phyloP scores from a whole-genome alignment of 1,140 invertebrate species.

The Pissodes strobi region DNA sequence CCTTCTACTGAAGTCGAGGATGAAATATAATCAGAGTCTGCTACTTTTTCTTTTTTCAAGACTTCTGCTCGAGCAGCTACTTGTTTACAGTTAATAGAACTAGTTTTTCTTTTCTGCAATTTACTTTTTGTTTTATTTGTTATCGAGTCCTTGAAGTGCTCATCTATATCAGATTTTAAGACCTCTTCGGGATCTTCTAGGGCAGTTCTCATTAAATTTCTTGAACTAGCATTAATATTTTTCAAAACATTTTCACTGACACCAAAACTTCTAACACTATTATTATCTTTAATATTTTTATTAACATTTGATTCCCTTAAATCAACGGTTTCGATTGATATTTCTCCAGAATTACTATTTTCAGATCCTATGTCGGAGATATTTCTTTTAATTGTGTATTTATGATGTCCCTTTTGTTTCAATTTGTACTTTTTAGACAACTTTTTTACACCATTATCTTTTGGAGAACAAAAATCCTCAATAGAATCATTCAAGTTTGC shows the following conservation, averaged over 20 bases:
- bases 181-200: too few relatives aligned
- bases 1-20: neutral
- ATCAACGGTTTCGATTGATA: too few relatives aligned
- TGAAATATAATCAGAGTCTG: neutral
- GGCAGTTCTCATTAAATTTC: neutral
- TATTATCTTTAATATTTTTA: neutral
- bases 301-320: too few relatives aligned
- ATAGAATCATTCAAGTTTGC: slow-evolving; percentile 3
- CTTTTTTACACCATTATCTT: neutral
- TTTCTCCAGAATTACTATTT: too few relatives aligned
- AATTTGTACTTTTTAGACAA: too few relatives aligned
- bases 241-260: too few relatives aligned
- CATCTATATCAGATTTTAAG: neutral
- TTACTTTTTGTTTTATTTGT: neutral
- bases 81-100: too few relatives aligned
- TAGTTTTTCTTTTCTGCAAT: too few relatives aligned
- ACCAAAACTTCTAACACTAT: neutral
- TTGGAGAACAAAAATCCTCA: slow-evolving; percentile 6
- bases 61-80: neutral
- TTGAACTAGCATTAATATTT: too few relatives aligned
- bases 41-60: neutral
- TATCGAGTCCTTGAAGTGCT: neutral
- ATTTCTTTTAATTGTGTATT: too few relatives aligned
- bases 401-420: too few relatives aligned
- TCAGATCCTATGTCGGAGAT: too few relatives aligned